phyloP scores from a whole-genome alignment of 2,797 vertebrate genomes.

The Acestrorhynchus altus region DNA sequence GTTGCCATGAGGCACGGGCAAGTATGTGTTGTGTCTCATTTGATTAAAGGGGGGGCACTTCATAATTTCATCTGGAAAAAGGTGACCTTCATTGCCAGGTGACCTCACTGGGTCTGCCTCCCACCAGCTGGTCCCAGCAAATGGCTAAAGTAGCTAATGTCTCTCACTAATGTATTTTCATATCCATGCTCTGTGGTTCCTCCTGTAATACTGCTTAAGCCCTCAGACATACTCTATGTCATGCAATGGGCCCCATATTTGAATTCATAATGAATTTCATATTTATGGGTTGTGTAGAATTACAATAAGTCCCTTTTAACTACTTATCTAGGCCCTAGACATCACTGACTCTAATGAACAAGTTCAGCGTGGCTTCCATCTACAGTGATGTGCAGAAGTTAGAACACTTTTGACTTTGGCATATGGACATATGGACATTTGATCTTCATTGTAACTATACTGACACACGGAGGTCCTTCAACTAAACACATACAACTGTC shows the following conservation, averaged over 20 bases:
- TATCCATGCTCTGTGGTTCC: conserved; percentile 32
- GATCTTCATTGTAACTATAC: no score
- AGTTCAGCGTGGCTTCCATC: no score
- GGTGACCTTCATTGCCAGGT: conserved; percentile 79
- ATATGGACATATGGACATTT: no score
- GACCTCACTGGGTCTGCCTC: conserved; percentile 72
- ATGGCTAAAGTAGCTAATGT: conserved; percentile 78
- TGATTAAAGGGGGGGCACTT: conserved; percentile 82
- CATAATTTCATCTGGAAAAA: conserved; percentile 80
- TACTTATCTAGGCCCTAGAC: background rate
- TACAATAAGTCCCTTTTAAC: background rate
- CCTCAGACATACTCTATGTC: conserved; percentile 2
- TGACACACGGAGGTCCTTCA: no score
- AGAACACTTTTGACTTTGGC: no score
- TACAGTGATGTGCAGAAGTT: no score
- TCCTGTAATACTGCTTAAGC: conserved; percentile 26
- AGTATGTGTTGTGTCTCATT: conserved; percentile 78
- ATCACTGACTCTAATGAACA: background rate
- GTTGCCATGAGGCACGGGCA: conserved; percentile 75
- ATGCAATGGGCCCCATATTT: background rate
- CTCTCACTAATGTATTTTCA: conserved; percentile 63
- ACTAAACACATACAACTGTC: no score
- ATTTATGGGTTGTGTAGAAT: background rate
- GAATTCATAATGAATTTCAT: no score
- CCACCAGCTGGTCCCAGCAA: conserved; percentile 70